Conservation (phyloP, 2,888 invertebrate genomes). For the Melieria picta region DNA sequence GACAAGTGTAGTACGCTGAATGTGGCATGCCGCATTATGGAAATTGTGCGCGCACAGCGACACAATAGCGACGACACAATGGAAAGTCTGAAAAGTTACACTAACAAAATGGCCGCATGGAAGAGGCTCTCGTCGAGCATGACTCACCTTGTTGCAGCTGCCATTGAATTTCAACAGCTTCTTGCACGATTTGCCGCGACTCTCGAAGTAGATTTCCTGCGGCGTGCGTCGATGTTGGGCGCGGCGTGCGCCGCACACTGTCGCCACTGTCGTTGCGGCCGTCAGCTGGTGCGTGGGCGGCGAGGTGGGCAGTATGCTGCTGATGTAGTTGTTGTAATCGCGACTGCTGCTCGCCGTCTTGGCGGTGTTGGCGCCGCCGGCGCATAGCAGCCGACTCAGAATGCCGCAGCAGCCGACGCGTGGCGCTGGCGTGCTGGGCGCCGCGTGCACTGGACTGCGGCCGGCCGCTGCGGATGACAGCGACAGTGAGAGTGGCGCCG, state of each 20-base stretch:
- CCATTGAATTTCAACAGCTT: slow-evolving; percentile 84
- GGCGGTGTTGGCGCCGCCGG: slow-evolving; percentile 43
- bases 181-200: slow-evolving; percentile 83
- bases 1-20: background rate
- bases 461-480: slow-evolving; percentile 35
- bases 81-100: too few species aligned
- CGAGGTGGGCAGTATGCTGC: slow-evolving; percentile 24
- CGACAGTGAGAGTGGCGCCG: slow-evolving; percentile 30
- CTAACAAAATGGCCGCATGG: background rate
- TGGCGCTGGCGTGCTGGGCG: slow-evolving; percentile 36
- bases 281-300: slow-evolving; percentile 28
- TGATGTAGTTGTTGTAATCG: slow-evolving; percentile 46
- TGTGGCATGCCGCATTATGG: background rate
- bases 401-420: slow-evolving; percentile 56
- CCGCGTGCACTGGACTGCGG: slow-evolving; percentile 35
- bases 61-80: too few species aligned
- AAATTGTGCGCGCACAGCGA: background rate
- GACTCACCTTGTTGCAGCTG: slow-evolving; percentile 80
- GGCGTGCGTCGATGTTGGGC: slow-evolving; percentile 60
- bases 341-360: slow-evolving; percentile 55
- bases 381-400: slow-evolving; percentile 54
- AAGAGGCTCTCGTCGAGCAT: slow-evolving; percentile 1
- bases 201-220: slow-evolving; percentile 79
- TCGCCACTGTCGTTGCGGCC: slow-evolving; percentile 22
- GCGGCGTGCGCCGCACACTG: slow-evolving; percentile 36